A percentile compares a stretch with the other conserved stretches of the same genome.
Evolutionary conservation across 2,888 invertebrate species (phyloP).

Genomic region (Platycheirus albimanus): DNA sequence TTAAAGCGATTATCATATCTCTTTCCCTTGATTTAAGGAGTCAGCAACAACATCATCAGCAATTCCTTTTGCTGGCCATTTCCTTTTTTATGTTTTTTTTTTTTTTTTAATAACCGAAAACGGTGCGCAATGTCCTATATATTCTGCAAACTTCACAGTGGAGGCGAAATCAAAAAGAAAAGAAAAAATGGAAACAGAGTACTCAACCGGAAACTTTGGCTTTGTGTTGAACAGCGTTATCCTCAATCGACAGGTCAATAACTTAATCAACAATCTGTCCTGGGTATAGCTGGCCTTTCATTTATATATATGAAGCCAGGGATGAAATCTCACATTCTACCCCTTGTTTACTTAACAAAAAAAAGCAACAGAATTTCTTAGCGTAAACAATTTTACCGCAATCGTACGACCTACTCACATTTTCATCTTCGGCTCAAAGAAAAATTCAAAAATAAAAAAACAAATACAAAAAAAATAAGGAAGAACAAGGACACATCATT

Average conservation of each 20-base stretch:
- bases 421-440: slow-evolving; percentile 26
- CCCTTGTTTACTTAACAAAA: slow-evolving; percentile 34
- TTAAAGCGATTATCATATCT: slow-evolving; percentile 71
- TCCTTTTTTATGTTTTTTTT: neutral
- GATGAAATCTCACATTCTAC: slow-evolving; percentile 25
- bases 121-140: slow-evolving; percentile 52
- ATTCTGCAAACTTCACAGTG: slow-evolving; percentile 51
- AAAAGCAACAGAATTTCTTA: slow-evolving; percentile 44
- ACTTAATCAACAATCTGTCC: slow-evolving; percentile 64
- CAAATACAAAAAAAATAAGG: slow-evolving; percentile 17
- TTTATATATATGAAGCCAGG: slow-evolving; percentile 5
- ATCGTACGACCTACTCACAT: slow-evolving; percentile 60
- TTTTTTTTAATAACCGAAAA: slow-evolving; percentile 62
- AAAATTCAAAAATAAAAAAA: slow-evolving; percentile 3
- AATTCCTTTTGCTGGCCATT: slow-evolving; percentile 41
- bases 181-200: slow-evolving; percentile 27
- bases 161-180: neutral
- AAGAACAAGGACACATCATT: slow-evolving; percentile 54
- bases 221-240: slow-evolving; percentile 21
- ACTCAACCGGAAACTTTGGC: slow-evolving; percentile 37
- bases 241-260: slow-evolving; percentile 67
- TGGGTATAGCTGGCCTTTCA: slow-evolving; percentile 20
- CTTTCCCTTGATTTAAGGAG: slow-evolving; percentile 44
- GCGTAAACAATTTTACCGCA: slow-evolving; percentile 62
- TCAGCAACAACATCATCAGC: slow-evolving; percentile 58